A percentile compares a stretch with the other conserved stretches of the same genome.
Conservation (phyloP, 1,140 invertebrate species). For the Medauroidea extradentata region DNA sequence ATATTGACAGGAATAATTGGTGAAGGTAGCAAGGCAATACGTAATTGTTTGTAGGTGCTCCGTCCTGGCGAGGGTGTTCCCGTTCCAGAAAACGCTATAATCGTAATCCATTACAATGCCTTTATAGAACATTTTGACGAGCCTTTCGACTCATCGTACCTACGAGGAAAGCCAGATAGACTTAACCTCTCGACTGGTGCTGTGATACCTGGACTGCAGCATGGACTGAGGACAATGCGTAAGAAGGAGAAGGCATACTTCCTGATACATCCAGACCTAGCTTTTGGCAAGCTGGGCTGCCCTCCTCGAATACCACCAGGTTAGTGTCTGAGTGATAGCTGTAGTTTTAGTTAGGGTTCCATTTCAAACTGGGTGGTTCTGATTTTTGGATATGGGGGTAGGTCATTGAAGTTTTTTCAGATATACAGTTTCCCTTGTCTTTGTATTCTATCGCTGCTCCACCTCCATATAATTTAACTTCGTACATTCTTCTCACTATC, state of each 20-base stretch:
- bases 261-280: slow-evolving; percentile 58
- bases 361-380: no score
- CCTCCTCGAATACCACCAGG: slow-evolving; percentile 57
- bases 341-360: no score
- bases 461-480: no score
- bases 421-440: no score
- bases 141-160: slow-evolving; percentile 65
- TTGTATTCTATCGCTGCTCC: no score
- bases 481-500: no score
- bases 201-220: slow-evolving; percentile 59
- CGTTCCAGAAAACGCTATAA: slow-evolving; percentile 50
- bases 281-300: slow-evolving; percentile 59
- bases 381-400: no score
- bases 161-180: slow-evolving; percentile 44
- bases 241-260: slow-evolving; percentile 62
- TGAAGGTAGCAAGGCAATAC: no score
- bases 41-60: no score
- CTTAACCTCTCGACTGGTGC: slow-evolving; percentile 47
- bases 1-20: no score
- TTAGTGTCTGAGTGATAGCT: not conserved
- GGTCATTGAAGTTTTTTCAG: no score
- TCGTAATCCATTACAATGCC: slow-evolving; percentile 62
- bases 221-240: slow-evolving; percentile 58
- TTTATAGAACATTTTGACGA: slow-evolving; percentile 63
- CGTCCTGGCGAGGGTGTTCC: slow-evolving; percentile 44